phyloP scores from a whole-genome alignment of 2,113 vertebrate species.

The Zosterops japonicus region DNA sequence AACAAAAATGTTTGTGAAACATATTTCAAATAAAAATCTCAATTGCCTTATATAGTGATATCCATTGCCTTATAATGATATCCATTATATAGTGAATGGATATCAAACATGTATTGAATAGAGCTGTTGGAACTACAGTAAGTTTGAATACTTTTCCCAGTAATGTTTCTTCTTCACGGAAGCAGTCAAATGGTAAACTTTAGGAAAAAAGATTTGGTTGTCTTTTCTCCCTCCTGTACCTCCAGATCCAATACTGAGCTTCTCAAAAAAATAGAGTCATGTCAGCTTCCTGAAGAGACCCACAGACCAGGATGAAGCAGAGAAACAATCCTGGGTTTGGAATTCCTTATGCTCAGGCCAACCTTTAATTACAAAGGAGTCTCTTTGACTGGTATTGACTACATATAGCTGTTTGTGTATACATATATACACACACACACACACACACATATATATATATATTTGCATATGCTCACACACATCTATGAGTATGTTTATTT shows the following conservation, averaged over 20 bases:
- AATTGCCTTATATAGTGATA: neutral
- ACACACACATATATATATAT: too few relatives aligned
- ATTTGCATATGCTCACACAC: accelerated
- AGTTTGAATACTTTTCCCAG: neutral
- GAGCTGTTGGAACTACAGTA: neutral
- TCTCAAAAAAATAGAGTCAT: neutral
- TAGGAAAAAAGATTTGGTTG: accelerated
- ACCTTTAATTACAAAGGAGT: neutral
- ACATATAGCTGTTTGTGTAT: neutral
- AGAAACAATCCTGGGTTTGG: neutral
- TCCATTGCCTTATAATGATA: too few relatives aligned
- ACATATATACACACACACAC: too few relatives aligned
- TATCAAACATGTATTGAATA: neutral
- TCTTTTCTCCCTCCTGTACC: neutral
- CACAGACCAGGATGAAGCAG: neutral
- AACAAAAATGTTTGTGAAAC: neutral
- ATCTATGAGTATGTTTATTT: neutral
- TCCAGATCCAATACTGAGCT: neutral
- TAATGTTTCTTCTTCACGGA: neutral
- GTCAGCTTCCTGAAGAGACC: neutral
- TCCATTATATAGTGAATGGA: neutral
- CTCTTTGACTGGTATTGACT: neutral
- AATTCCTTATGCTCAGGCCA: neutral
- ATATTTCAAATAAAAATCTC: neutral
- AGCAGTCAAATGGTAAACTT: neutral